phyloP scores from a whole-genome alignment of 1,140 invertebrate species.

The Cydia splendana region DNA sequence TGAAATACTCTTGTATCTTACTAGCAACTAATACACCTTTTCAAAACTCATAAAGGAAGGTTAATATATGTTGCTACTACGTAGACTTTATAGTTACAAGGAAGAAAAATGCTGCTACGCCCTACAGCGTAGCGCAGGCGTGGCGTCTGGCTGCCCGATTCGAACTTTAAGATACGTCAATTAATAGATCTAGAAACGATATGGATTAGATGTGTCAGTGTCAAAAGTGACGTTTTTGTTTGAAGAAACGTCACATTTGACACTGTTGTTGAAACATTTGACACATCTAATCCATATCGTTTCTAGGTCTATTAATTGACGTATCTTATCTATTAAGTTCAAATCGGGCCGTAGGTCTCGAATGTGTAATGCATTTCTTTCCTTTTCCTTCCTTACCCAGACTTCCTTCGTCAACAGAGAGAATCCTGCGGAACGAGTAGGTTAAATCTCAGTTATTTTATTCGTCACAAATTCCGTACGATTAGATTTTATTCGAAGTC shows the following conservation, averaged over 20 bases:
- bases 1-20: too few relatives aligned
- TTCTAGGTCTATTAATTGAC: too few relatives aligned
- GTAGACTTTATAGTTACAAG: background rate
- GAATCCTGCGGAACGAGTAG: background rate
- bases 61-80: background rate
- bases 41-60: background rate
- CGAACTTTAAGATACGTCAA: too few relatives aligned
- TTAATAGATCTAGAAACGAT: too few relatives aligned
- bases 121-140: background rate
- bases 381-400: too few relatives aligned
- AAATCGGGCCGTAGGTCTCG: background rate
- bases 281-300: too few relatives aligned
- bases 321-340: too few relatives aligned
- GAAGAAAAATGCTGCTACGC: background rate
- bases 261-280: too few relatives aligned
- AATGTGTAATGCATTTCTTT: background rate
- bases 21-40: background rate
- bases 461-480: conserved; percentile 17
- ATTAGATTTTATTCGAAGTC: conserved; percentile 20
- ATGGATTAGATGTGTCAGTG: too few relatives aligned
- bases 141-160: too few relatives aligned
- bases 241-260: too few relatives aligned
- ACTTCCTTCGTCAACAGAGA: background rate
- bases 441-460: conserved; percentile 21
- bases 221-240: too few relatives aligned